Evolutionary conservation across 2,888 invertebrate species (phyloP).

Genomic region (Lathronympha strigana): DNA sequence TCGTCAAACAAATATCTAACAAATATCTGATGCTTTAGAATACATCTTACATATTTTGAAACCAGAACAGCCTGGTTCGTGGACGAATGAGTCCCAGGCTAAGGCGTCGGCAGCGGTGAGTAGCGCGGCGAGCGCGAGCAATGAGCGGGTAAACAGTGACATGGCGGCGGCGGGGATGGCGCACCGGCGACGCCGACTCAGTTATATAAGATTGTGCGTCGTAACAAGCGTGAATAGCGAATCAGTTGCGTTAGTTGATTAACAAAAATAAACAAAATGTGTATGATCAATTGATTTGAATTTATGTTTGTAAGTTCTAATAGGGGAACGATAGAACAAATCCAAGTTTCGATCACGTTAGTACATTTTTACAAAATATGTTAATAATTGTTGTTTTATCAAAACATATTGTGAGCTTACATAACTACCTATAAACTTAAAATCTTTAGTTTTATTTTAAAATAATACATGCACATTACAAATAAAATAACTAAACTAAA

Average conservation of each 20-base stretch:
- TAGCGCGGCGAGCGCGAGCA: conserved; percentile 5
- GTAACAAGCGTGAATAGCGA: background rate
- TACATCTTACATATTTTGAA: background rate
- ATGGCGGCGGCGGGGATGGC: conserved; percentile 6
- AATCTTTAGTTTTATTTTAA: too few relatives aligned
- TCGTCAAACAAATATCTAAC: too few relatives aligned
- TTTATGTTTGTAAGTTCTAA: background rate
- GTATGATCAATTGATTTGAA: conserved; percentile 1
- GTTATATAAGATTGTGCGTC: background rate
- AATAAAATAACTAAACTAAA: too few relatives aligned
- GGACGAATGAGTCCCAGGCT: background rate
- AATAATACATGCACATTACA: too few relatives aligned
- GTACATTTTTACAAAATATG: too few relatives aligned
- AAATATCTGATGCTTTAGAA: too few relatives aligned
- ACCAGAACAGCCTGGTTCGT: background rate
- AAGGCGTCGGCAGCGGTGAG: background rate
- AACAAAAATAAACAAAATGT: too few relatives aligned
- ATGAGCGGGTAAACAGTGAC: conserved; percentile 16
- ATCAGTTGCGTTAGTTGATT: background rate
- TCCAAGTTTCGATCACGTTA: too few relatives aligned
- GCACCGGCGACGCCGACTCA: background rate
- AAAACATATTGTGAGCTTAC: too few relatives aligned
- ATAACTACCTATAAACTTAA: too few relatives aligned
- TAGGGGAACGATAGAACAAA: background rate
- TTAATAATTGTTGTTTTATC: too few relatives aligned